These are phyloP conservation scores for Mesodorylaimus sp. DNA, from an alignment of 2,888 invertebrate genomes.

Conservation along the genomic window DNA sequence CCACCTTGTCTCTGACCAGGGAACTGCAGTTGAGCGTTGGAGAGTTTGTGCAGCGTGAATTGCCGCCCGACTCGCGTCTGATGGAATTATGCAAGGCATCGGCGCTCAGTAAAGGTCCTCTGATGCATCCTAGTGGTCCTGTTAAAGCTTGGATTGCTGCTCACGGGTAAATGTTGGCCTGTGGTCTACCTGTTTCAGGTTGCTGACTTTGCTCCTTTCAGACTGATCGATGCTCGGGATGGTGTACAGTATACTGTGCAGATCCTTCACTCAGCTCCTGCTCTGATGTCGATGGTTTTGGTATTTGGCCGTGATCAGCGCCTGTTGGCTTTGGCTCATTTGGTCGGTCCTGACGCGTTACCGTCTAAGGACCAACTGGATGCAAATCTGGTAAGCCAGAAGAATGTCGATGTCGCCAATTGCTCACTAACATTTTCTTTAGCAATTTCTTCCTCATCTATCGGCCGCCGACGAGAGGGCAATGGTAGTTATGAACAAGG, in stretches of 20 bases:
- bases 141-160: slow-evolving; percentile 20
- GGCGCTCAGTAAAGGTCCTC: slow-evolving; percentile 21
- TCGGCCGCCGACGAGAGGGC: slow-evolving; percentile 34
- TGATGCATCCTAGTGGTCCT: slow-evolving; percentile 18
- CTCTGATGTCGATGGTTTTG: slow-evolving; percentile 36
- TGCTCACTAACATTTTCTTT: slow-evolving; percentile 9
- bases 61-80: slow-evolving; percentile 21
- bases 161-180: slow-evolving; percentile 17
- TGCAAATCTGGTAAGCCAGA: slow-evolving; percentile 20
- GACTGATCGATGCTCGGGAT: slow-evolving; percentile 30
- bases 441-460: slow-evolving; percentile 32
- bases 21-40: slow-evolving; percentile 26
- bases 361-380: slow-evolving; percentile 30
- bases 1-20: slow-evolving; percentile 22
- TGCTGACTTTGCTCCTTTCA: slow-evolving; percentile 16
- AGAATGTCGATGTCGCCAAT: neutral
- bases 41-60: slow-evolving; percentile 19
- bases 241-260: slow-evolving; percentile 35
- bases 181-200: neutral
- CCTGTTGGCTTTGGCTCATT: slow-evolving; percentile 35
- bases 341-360: slow-evolving; percentile 35
- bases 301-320: slow-evolving; percentile 31
- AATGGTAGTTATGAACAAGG: slow-evolving; percentile 34
- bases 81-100: slow-evolving; percentile 24
- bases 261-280: slow-evolving; percentile 34